Conservation (phyloP, 2,113 vertebrate genomes). For the Antennarius striatus region DNA sequence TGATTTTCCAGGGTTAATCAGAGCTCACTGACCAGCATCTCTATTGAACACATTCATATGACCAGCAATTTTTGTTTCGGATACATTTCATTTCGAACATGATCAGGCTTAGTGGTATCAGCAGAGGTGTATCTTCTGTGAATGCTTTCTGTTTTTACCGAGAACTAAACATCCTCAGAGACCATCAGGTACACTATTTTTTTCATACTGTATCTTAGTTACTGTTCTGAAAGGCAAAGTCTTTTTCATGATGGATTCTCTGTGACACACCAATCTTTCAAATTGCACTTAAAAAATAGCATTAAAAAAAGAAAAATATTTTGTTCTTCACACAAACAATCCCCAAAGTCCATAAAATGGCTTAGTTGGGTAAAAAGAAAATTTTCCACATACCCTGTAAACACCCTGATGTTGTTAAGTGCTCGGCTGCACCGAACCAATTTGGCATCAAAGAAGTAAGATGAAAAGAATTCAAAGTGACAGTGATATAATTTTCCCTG, state of each 20-base stretch:
- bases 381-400: slow-evolving; percentile 50
- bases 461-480: slow-evolving; percentile 68
- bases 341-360: slow-evolving; percentile 6
- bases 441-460: slow-evolving; percentile 70
- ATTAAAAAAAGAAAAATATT: slow-evolving; percentile 22
- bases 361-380: slow-evolving; percentile 33
- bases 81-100: too few relatives aligned
- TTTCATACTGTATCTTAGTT: not conserved
- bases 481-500: slow-evolving; percentile 58
- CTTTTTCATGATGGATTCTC: slow-evolving; percentile 4
- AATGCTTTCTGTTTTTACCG: too few relatives aligned
- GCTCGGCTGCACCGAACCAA: slow-evolving; percentile 65
- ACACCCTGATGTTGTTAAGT: slow-evolving; percentile 62
- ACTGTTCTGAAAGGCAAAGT: not conserved
- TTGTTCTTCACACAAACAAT: slow-evolving; percentile 29
- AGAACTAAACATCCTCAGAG: too few relatives aligned
- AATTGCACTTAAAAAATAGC: slow-evolving; percentile 17
- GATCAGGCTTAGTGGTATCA: too few relatives aligned
- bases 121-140: too few relatives aligned
- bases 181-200: not conserved
- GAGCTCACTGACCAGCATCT: slow-evolving; percentile 4
- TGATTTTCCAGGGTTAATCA: too few relatives aligned
- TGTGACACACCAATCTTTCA: slow-evolving; percentile 22
- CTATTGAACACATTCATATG: not conserved
- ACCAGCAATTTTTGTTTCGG: not conserved